Conservation (phyloP, 2,797 vertebrate genomes). For the Mus caroli region DNA sequence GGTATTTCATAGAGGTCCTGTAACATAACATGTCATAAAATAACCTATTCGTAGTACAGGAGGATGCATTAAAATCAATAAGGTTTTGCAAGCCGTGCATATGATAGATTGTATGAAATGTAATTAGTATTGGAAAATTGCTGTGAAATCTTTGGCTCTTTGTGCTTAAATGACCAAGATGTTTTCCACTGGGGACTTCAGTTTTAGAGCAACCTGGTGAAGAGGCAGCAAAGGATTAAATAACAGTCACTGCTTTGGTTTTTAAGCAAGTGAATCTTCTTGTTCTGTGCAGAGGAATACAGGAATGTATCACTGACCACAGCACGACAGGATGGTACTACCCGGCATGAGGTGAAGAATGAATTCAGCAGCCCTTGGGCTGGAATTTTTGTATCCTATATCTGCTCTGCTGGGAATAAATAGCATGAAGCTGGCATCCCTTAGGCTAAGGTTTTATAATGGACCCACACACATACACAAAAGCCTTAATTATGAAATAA, state of each 20-base stretch:
- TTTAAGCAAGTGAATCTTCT: conserved; percentile 75
- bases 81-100: conserved; percentile 84
- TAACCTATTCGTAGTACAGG: conserved; percentile 79
- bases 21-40: conserved; percentile 81
- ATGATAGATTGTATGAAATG: conserved; percentile 84
- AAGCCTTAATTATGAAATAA: conserved; percentile 75
- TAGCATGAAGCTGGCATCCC: conserved; percentile 70
- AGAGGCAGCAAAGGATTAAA: conserved; percentile 72
- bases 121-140: conserved; percentile 86
- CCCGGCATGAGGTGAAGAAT: conserved; percentile 55
- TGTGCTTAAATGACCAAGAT: conserved; percentile 79
- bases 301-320: conserved; percentile 53
- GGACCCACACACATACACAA: neutral
- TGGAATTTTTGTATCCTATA: conserved; percentile 74
- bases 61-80: conserved; percentile 85
- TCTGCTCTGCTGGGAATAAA: conserved; percentile 77
- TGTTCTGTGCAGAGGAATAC: conserved; percentile 33
- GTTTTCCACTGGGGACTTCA: conserved; percentile 74
- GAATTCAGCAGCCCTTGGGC: conserved; percentile 60
- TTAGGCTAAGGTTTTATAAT: conserved; percentile 76
- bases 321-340: conserved; percentile 42
- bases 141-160: conserved; percentile 82
- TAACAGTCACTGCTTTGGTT: conserved; percentile 65
- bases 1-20: conserved; percentile 74
- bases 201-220: conserved; percentile 69